Evolutionary conservation across 2,888 invertebrate genomes (phyloP), one percentile per base, ranked within the genome.

Genomic region (Drosophila anomelani): DNA sequence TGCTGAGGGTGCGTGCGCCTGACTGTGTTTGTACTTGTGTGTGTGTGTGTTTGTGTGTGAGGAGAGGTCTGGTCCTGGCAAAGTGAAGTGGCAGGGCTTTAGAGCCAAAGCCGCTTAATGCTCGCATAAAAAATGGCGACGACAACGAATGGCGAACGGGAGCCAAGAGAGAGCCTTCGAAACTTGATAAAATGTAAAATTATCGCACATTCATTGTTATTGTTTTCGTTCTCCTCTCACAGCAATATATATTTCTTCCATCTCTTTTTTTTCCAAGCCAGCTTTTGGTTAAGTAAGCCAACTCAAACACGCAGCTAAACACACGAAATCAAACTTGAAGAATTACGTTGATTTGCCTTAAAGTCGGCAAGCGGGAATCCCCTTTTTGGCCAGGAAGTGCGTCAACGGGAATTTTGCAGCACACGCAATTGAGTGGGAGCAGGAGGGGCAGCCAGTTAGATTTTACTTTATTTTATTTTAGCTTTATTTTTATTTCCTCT

Each of bases 141-240:
- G 75, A 75, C 88, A 71, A 79, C 88, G 83, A 85, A 58, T 56
- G 73, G 58, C 26, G 32, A 72, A 57, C 44, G 56, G 54, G 63
- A 54, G 32, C 34, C 13, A 44, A 43, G 44, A 44, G 47, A 34
- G 66, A 77, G 69, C 61, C 77, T 71, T 76, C 64, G 79, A 78
- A 85, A 86, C 81, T 88, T 86, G 85, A 86, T 88, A 86, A 86
- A 85, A 85, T 85, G 85, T 88, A 85, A 86, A 86, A 86, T 86
- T 86, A 86, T 86, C 88, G 87, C 87, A 79, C 88, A 84, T 84
- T 86, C 85, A 86, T 86, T 86, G 87, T 86, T 88, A 85, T 85
- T 85, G 86, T 83, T 88, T 78, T 74, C 54, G 58, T 58, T 75
- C 57, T 76, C 57, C 61, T 59, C 66, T 10, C 41, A 7, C 39